phyloP scores from a whole-genome alignment of 2,888 invertebrate genomes.

The Rhogogaster chlorosoma region DNA sequence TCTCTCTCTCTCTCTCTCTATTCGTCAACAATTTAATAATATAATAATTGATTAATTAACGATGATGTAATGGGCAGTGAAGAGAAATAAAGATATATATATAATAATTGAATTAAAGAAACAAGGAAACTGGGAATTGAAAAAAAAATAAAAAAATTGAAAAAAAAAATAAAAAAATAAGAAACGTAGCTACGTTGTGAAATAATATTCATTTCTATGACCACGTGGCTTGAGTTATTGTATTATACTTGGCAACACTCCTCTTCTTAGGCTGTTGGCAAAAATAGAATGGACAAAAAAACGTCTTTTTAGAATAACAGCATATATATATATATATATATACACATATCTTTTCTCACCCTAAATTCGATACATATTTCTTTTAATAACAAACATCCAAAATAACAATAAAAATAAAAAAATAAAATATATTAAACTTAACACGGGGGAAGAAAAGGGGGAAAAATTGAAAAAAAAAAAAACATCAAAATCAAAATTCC shows the following conservation, averaged over 20 bases:
- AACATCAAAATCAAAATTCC: neutral
- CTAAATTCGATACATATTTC: neutral
- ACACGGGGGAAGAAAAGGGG: neutral
- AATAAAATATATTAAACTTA: neutral
- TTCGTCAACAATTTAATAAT: neutral
- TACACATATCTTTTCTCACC: neutral
- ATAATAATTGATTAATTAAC: neutral
- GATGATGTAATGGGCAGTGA: neutral
- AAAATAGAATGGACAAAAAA: constrained; percentile 72
- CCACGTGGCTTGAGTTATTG: constrained; percentile 75
- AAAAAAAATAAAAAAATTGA: neutral
- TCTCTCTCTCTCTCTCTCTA: no score
- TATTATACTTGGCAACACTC: constrained; percentile 69
- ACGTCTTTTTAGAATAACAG: neutral
- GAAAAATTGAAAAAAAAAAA: neutral
- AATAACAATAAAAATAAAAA: neutral
- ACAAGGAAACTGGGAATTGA: no score
- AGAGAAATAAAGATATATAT: neutral
- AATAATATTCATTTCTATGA: constrained; percentile 55
- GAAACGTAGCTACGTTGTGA: neutral
- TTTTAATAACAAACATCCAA: neutral
- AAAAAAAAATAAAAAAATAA: neutral
- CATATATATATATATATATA: no score
- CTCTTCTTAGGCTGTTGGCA: constrained; percentile 83
- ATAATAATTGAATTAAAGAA: neutral